These are phyloP conservation scores for Abramis brama DNA, from an alignment of 2,113 vertebrate species.

Conservation along the genomic window DNA sequence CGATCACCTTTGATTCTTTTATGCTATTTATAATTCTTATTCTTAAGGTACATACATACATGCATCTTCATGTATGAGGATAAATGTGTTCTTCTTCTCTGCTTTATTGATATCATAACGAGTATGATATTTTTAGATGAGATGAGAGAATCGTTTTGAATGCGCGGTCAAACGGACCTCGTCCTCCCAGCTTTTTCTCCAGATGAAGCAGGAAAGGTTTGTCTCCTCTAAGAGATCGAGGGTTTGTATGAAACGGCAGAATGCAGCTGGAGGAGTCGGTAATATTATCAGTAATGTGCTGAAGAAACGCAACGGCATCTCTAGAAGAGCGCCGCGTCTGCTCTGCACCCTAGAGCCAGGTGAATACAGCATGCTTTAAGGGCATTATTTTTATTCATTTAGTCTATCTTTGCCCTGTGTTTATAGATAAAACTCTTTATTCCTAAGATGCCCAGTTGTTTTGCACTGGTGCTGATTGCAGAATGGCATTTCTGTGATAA, in stretches of 20 bases:
- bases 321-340: slow-evolving; percentile 90
- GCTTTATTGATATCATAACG: slow-evolving; percentile 38
- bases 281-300: slow-evolving; percentile 95
- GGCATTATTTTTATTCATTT: background rate
- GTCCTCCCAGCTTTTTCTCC: slow-evolving; percentile 1
- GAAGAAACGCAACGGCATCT: slow-evolving; percentile 93
- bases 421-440: background rate
- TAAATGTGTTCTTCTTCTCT: background rate
- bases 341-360: slow-evolving; percentile 98
- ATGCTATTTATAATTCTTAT: background rate
- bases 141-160: background rate
- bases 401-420: background rate
- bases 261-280: slow-evolving; percentile 81
- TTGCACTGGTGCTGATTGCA: background rate
- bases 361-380: slow-evolving; percentile 63
- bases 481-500: background rate
- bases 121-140: slow-evolving; percentile 19
- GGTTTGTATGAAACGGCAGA: slow-evolving; percentile 80
- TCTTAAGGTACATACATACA: background rate
- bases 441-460: too few relatives aligned
- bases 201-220: slow-evolving; percentile 89
- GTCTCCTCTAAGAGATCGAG: slow-evolving; percentile 83
- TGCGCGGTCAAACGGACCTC: background rate
- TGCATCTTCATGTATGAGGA: background rate
- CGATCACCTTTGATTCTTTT: background rate